Evolutionary conservation across 2,113 vertebrate genomes (phyloP).

Genomic region (Hystrix brachyura): DNA sequence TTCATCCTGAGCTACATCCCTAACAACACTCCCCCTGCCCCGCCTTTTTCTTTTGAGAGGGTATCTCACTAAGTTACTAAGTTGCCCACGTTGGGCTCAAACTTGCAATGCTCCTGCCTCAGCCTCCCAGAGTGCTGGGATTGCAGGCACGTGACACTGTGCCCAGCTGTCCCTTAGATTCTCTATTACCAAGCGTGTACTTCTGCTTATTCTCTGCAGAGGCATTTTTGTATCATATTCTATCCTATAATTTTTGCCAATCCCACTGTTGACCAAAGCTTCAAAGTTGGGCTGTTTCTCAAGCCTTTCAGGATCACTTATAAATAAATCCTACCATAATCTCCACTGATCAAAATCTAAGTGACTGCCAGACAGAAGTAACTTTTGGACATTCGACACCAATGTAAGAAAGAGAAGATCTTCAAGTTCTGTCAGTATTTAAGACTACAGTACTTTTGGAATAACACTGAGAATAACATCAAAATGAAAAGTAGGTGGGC

Average conservation of each 20-base stretch:
- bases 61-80: not conserved
- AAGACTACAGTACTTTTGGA: not conserved
- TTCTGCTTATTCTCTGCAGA: slow-evolving; percentile 81
- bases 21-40: not conserved
- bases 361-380: fast-evolving
- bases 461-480: not conserved
- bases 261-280: not conserved
- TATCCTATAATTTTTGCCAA: slow-evolving; percentile 70
- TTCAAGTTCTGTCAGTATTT: not conserved
- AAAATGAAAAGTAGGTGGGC: not conserved
- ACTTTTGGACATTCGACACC: not conserved
- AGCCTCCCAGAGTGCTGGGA: not conserved
- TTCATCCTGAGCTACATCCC: not conserved
- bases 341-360: not conserved
- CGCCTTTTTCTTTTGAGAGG: not conserved
- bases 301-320: not conserved
- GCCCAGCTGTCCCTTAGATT: not conserved
- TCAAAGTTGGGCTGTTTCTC: not conserved
- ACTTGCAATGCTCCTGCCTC: not conserved
- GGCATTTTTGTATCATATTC: slow-evolving; percentile 81
- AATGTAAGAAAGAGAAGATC: not conserved
- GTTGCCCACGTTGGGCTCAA: not conserved
- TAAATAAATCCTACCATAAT: not conserved
- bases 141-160: not conserved
- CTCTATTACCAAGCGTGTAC: slow-evolving; percentile 14